phyloP scores from a whole-genome alignment of 2,888 invertebrate genomes.

The Apamea sordens region DNA sequence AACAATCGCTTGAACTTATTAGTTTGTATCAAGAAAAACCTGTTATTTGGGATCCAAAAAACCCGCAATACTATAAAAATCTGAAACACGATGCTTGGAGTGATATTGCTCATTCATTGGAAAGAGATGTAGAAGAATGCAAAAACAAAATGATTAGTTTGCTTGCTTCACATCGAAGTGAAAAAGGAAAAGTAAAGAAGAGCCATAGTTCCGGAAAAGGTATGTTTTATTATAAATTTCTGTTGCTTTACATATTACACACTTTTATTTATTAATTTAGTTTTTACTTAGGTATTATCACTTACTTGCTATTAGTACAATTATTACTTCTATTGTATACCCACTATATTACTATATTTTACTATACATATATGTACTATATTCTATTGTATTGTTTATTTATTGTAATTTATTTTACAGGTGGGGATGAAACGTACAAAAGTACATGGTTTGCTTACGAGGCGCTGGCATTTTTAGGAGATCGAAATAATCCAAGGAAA shows the following conservation, averaged over 20 bases:
- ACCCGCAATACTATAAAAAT: no score
- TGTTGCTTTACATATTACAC: conserved; percentile 55
- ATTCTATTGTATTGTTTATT: conserved; percentile 37
- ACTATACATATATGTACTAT: conserved; percentile 26
- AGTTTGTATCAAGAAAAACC: not conserved
- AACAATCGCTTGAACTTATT: conserved; percentile 14
- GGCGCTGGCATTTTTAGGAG: conserved; percentile 33
- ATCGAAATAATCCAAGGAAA: conserved; percentile 39
- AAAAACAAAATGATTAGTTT: conserved; percentile 58
- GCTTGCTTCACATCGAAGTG: conserved; percentile 51
- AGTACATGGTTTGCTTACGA: conserved; percentile 41
- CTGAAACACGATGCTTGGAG: conserved; percentile 27
- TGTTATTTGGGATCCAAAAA: no score
- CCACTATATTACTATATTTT: conserved; percentile 36
- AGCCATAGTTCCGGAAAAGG: conserved; percentile 50
- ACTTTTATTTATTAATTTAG: conserved; percentile 54
- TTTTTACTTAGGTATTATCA: conserved; percentile 55
- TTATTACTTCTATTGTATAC: conserved; percentile 54
- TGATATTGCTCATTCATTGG: conserved; percentile 61
- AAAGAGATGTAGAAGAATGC: conserved; percentile 47
- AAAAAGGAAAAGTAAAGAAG: conserved; percentile 51
- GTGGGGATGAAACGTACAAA: conserved; percentile 37
- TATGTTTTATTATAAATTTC: conserved; percentile 54
- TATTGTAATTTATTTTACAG: conserved; percentile 33
- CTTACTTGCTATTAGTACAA: conserved; percentile 55